Percentiles rank a stretch among this genome's conserved stretches.
Evolutionary conservation across 2,113 vertebrate species (phyloP).

Genomic region (Chloropsis hardwickii): DNA sequence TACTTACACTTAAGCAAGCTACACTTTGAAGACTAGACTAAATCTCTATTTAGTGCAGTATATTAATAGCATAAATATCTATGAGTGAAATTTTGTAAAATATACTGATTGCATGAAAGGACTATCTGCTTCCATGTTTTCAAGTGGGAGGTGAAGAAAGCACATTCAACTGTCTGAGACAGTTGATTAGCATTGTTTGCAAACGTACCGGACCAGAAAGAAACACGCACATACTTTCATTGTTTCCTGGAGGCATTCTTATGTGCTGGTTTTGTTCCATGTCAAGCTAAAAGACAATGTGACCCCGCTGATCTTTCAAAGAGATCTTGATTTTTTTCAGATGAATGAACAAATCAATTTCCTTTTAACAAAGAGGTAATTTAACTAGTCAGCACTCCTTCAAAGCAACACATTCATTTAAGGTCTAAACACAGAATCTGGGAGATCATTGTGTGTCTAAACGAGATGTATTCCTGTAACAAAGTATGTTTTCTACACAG

Average conservation of each 20-base stretch:
- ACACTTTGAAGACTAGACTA: neutral
- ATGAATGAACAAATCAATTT: constrained; percentile 31
- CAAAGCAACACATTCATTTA: constrained; percentile 5
- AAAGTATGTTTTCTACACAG: neutral
- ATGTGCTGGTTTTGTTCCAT: neutral
- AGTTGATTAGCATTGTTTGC: neutral
- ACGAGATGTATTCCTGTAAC: neutral
- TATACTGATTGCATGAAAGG: neutral
- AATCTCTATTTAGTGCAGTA: neutral
- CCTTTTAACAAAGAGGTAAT: constrained; percentile 40
- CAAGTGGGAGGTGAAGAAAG: neutral
- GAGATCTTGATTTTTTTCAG: constrained; percentile 30
- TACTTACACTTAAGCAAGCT: neutral
- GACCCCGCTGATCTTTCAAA: constrained; percentile 2
- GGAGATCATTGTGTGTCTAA: neutral
- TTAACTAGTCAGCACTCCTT: constrained; percentile 37
- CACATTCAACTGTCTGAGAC: neutral
- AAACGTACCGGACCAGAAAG: neutral
- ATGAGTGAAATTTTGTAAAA: neutral
- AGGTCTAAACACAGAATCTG: neutral
- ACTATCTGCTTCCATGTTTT: neutral
- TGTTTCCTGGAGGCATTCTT: constrained; percentile 34
- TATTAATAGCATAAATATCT: neutral
- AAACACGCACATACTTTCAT: neutral
- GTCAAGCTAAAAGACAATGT: neutral